These are phyloP conservation scores for Rostratula benghalensis DNA, from an alignment of 2,113 vertebrate genomes.

Conservation along the genomic window DNA sequence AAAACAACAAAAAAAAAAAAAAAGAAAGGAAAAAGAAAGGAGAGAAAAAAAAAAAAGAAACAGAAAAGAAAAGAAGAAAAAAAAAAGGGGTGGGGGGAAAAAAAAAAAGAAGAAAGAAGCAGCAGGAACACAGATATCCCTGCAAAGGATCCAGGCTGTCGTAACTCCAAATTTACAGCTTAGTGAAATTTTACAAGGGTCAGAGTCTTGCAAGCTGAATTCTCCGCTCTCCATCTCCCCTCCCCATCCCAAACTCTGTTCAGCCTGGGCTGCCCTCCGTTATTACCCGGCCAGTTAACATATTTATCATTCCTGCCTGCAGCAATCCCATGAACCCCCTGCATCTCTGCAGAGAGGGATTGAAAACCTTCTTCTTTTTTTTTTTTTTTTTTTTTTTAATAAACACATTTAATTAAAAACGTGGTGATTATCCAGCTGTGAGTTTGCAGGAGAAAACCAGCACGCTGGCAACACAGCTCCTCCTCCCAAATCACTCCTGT, in stretches of 20 bases:
- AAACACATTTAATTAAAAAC: constrained; percentile 60
- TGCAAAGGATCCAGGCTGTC: constrained; percentile 4
- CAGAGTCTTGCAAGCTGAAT: constrained; percentile 19
- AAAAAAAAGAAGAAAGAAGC: background rate
- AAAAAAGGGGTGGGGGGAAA: no score
- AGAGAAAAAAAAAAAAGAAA: no score
- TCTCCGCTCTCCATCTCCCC: background rate
- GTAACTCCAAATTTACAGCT: constrained; percentile 48
- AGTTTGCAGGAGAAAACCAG: constrained; percentile 4
- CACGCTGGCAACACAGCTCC: background rate
- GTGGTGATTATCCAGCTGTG: background rate
- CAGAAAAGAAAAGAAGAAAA: no score
- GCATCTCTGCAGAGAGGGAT: constrained; percentile 23
- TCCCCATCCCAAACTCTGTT: background rate
- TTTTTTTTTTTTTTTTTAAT: constrained; percentile 28
- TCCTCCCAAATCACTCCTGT: background rate
- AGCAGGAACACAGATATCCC: background rate
- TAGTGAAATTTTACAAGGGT: constrained; percentile 56
- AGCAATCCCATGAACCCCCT: constrained; percentile 20
- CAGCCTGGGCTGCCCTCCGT: constrained; percentile 23
- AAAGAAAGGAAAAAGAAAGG: accelerated
- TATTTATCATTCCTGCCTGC: constrained; percentile 67
- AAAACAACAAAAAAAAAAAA: no score
- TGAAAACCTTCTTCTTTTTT: constrained; percentile 36
- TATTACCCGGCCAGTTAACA: constrained; percentile 48